Percentiles rank a stretch among this genome's conserved stretches.
These are phyloP conservation scores for Pangasius mekongensis DNA, from an alignment of 2,797 vertebrate genomes.

Conservation along the genomic window DNA sequence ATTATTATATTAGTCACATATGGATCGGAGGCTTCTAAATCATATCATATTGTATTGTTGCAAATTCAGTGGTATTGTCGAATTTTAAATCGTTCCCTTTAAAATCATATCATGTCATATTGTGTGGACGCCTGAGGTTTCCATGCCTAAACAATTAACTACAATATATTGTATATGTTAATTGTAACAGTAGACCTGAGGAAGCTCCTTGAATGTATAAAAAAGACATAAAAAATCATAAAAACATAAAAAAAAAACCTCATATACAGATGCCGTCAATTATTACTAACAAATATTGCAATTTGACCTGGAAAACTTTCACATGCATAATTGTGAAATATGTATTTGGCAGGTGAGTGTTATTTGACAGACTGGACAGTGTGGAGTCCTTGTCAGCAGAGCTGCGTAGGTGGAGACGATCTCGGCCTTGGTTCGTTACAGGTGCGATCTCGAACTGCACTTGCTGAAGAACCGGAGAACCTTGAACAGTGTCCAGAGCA, in stretches of 20 bases:
- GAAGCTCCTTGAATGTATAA: not conserved
- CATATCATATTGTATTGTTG: not conserved
- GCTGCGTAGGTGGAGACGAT: constrained; percentile 88
- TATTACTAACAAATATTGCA: not conserved
- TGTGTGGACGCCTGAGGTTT: not conserved
- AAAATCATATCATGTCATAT: not conserved
- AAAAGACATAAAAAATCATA: too few species aligned
- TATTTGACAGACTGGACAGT: constrained; percentile 93
- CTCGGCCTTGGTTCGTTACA: constrained; percentile 91
- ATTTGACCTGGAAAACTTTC: not conserved
- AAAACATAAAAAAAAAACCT: not conserved
- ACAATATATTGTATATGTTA: not conserved
- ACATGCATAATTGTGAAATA: not conserved
- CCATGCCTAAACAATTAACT: not conserved
- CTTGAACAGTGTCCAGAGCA: constrained; percentile 92
- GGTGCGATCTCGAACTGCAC: constrained; percentile 88
- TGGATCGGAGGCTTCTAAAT: not conserved
- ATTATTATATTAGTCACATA: not conserved
- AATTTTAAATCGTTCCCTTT: not conserved
- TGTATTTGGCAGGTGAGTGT: constrained; percentile 84
- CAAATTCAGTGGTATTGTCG: not conserved
- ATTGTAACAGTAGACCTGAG: not conserved
- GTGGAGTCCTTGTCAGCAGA: constrained; percentile 92
- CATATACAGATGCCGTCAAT: too few species aligned
- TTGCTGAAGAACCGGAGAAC: constrained; percentile 92